Evolutionary conservation across 2,797 vertebrate species (phyloP), one percentile per base, ranked within the genome.

Genomic region (Pantherophis vulpinus): DNA sequence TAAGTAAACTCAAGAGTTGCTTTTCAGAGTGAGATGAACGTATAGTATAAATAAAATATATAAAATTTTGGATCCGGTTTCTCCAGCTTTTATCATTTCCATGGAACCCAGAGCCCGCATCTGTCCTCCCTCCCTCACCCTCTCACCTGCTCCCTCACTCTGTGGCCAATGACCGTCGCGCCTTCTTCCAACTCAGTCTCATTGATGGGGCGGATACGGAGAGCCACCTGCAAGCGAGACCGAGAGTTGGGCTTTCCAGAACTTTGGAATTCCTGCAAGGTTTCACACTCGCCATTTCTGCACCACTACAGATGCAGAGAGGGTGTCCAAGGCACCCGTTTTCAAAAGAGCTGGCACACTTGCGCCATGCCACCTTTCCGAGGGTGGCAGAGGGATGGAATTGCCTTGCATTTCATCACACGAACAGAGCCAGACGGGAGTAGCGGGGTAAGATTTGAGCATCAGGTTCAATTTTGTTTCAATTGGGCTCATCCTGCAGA

Each of bases 81-180:
- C 32, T 42, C 16, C 8, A 79, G 18, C 32, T 23, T 79, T 42
- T 18, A 23, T 10, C 74, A 42, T 79, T 79, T 42, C 74, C 37
- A 2, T 4, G 74, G 74, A 23, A 42, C 3, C 18, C 37, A 42
- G 18, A 42, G 74, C 37, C 54, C 37, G 3, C 18, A 12, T 7
- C 37, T 23, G 9, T 13, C 29, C 92, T 20, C 0, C 29, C 25
- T 12, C n/a, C 20, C 90, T 0, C 8, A 27, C 47, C 1, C 29
- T 32, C 97, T 95, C 94, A 97, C 97, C 97, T 97, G 97, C 63
- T 97, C 90, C 1, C 97, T 97, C 88, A 95, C 93, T 61, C 97
- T 97, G 96, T 93, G 94, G 9, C 97, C 95, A 0, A 95, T 13
- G 16, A 96, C n/a, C 0, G 96, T 60, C 18, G 97, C 97, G 25